These are phyloP conservation scores for Chaunax sp. DNA, from an alignment of 2,797 vertebrate species.

Conservation along the genomic window DNA sequence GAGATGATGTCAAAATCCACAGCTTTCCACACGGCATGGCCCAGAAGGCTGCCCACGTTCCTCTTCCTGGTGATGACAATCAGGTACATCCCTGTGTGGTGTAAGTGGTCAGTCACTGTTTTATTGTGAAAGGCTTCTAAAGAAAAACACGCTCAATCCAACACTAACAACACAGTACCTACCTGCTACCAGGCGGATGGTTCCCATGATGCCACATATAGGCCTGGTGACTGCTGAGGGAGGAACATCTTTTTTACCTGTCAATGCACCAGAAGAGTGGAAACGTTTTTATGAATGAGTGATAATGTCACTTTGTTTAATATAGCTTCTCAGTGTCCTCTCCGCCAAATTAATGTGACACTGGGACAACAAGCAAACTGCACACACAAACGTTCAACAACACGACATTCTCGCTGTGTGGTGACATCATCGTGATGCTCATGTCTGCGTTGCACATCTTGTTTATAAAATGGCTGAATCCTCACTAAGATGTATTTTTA, in stretches of 20 bases:
- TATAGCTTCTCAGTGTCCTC: too few species aligned
- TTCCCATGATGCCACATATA: conserved; percentile 96
- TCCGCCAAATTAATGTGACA: too few species aligned
- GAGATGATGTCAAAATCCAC: conserved; percentile 96
- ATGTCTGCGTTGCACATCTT: too few species aligned
- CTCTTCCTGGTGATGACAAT: conserved; percentile 96
- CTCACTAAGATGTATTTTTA: background rate
- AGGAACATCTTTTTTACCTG: conserved; percentile 94
- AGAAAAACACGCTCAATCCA: conserved; percentile 1
- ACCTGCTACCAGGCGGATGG: conserved; percentile 95
- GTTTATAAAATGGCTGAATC: too few species aligned
- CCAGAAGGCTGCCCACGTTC: conserved; percentile 94
- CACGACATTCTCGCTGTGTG: too few species aligned
- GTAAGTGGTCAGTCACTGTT: background rate
- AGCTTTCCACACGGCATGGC: conserved; percentile 95
- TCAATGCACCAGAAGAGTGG: background rate
- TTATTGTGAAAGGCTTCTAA: too few species aligned
- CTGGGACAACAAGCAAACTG: too few species aligned
- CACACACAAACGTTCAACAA: too few species aligned
- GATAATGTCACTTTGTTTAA: too few species aligned
- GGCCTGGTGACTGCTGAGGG: conserved; percentile 92
- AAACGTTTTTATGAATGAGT: background rate
- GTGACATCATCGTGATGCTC: too few species aligned
- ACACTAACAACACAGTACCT: conserved; percentile 44
- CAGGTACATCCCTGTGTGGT: conserved; percentile 90